phyloP scores from a whole-genome alignment of 2,797 vertebrate species.

The Poecilia picta region DNA sequence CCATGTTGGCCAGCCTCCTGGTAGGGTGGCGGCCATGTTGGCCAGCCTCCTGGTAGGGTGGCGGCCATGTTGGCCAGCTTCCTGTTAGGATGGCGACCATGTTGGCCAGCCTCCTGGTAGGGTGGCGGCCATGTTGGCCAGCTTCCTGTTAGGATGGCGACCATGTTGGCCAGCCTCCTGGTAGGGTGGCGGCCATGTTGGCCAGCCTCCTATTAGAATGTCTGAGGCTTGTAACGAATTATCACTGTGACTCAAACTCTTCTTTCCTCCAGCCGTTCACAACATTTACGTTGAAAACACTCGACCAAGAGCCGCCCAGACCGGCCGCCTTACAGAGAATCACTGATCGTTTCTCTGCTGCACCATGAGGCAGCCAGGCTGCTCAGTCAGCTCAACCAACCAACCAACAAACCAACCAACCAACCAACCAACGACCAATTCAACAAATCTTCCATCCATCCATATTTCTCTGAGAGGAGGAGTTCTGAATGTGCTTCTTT shows the following conservation, averaged over 20 bases:
- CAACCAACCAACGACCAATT: too few relatives aligned
- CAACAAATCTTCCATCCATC: too few relatives aligned
- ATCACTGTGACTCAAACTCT: conserved; percentile 11
- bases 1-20: too few relatives aligned
- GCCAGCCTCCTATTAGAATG: not conserved
- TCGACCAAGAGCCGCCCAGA: not conserved
- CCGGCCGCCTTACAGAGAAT: conserved; percentile 15
- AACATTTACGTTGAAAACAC: conserved; percentile 3
- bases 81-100: not conserved
- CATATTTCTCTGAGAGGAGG: not conserved
- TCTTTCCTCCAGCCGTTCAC: conserved; percentile 5
- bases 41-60: too few relatives aligned
- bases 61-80: too few relatives aligned
- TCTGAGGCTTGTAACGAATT: conserved; percentile 18
- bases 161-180: too few relatives aligned
- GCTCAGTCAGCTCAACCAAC: conserved; percentile 2
- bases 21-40: too few relatives aligned
- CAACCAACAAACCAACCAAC: too few relatives aligned
- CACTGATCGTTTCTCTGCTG: conserved; percentile 22
- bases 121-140: too few relatives aligned
- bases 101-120: too few relatives aligned
- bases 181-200: too few relatives aligned
- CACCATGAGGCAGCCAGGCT: conserved; percentile 41
- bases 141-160: too few relatives aligned
- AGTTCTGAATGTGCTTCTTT: not conserved